Percentiles rank a stretch among this genome's conserved stretches.
phyloP scores from a whole-genome alignment of 2,113 vertebrate species.

The Osmerus eperlanus region DNA sequence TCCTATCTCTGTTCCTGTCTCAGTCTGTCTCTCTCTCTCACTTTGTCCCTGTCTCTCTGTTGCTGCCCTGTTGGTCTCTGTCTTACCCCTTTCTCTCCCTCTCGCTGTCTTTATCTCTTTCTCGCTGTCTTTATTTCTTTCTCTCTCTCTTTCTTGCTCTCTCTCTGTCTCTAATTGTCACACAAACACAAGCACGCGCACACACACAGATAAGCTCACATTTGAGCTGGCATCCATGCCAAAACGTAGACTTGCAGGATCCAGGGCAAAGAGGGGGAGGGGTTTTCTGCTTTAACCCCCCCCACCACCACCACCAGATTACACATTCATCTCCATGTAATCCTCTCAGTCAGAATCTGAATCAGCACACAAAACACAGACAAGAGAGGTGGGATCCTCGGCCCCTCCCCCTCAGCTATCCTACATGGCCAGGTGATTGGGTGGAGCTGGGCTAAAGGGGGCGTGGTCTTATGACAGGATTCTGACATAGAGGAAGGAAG shows the following conservation, averaged over 20 bases:
- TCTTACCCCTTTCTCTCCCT: conserved; percentile 1
- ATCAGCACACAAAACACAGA: background rate
- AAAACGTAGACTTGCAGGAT: background rate
- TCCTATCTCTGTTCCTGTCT: background rate
- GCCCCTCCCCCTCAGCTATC: background rate
- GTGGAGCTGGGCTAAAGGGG: conserved; percentile 25
- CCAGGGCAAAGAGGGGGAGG: background rate
- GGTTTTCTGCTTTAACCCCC: background rate
- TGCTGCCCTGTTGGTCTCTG: background rate
- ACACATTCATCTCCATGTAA: conserved; percentile 3
- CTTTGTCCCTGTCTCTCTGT: background rate
- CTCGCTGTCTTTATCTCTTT: background rate
- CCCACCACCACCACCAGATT: background rate
- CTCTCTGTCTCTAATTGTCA: too few species aligned
- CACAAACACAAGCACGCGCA: too few species aligned
- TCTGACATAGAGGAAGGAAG: conserved; percentile 9
- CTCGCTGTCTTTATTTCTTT: background rate
- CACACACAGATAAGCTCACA: too few species aligned
- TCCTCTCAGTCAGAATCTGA: background rate
- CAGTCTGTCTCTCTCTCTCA: background rate
- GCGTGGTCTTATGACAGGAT: conserved; percentile 35
- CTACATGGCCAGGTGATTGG: conserved; percentile 16
- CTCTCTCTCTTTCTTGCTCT: background rate
- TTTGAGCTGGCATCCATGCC: background rate
- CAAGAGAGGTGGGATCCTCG: background rate